A percentile compares a stretch with the other conserved stretches of the same genome.
These are phyloP conservation scores for Progne subis DNA, from an alignment of 2,113 vertebrate genomes.

Conservation along the genomic window DNA sequence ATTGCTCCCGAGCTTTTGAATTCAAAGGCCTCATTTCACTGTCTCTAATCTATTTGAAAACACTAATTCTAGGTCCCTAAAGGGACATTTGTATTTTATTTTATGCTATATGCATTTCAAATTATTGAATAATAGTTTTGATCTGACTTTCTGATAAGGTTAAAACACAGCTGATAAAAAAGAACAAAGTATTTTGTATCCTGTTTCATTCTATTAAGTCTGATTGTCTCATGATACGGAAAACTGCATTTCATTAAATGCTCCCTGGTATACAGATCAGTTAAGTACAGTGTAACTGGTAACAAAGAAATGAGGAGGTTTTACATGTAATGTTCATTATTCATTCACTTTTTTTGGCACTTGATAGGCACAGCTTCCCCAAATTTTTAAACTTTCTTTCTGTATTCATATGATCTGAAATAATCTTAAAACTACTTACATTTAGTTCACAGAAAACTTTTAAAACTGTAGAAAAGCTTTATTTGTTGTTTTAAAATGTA, in stretches of 20 bases:
- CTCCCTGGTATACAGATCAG: neutral
- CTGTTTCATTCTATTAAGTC: neutral
- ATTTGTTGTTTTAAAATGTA: neutral
- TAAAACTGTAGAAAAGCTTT: accelerated
- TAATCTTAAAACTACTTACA: neutral
- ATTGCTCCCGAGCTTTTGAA: neutral
- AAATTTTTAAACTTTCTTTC: neutral
- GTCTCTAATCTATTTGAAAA: constrained; percentile 8
- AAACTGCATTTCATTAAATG: neutral
- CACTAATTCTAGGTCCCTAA: neutral
- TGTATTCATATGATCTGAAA: neutral
- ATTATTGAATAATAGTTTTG: constrained; percentile 17
- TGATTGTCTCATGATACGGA: neutral
- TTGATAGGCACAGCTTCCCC: neutral
- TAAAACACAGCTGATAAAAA: constrained; percentile 31
- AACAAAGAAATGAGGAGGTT: neutral
- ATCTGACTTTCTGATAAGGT: constrained; percentile 30
- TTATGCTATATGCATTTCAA: constrained; percentile 7
- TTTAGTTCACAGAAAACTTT: neutral
- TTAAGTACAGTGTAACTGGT: neutral
- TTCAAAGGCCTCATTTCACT: neutral
- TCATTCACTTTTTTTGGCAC: neutral
- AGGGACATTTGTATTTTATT: neutral
- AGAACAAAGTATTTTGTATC: neutral
- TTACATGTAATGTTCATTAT: neutral